phyloP scores from a whole-genome alignment of 2,888 invertebrate genomes.

The Lacanobia oleracea region DNA sequence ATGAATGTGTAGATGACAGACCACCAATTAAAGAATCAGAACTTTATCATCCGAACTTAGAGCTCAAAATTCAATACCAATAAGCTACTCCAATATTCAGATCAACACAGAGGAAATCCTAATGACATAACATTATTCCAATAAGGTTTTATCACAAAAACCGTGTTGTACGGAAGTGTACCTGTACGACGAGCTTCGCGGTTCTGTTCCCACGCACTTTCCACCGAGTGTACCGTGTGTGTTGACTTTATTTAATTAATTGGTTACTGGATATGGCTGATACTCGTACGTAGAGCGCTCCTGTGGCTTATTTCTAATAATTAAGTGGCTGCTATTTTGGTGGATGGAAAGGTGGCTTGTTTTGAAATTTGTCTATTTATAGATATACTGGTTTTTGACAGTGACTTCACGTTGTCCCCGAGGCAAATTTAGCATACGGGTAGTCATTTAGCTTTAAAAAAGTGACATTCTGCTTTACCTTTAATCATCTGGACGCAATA shows the following conservation, averaged over 20 bases:
- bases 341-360: neutral
- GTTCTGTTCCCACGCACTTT: slow-evolving; percentile 53
- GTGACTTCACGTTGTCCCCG: too few relatives aligned
- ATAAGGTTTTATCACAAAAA: slow-evolving; percentile 40
- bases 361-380: neutral
- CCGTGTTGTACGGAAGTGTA: slow-evolving; percentile 37
- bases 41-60: neutral
- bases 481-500: too few relatives aligned
- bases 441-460: too few relatives aligned
- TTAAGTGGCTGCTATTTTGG: slow-evolving; percentile 23
- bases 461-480: too few relatives aligned
- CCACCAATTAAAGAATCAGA: too few relatives aligned
- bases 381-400: neutral
- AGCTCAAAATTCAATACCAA: neutral
- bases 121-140: slow-evolving; percentile 43
- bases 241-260: slow-evolving; percentile 62
- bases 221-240: slow-evolving; percentile 36
- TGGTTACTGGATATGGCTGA: slow-evolving; percentile 46
- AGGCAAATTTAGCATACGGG: too few relatives aligned
- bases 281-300: neutral
- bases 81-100: neutral
- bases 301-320: slow-evolving; percentile 31
- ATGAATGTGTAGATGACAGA: too few relatives aligned
- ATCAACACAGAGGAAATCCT: slow-evolving; percentile 29
- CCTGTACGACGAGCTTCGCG: slow-evolving; percentile 12